A percentile compares a stretch with the other conserved stretches of the same genome.
These are phyloP conservation scores for Cyphomyrus discorhynchus DNA, from an alignment of 2,113 vertebrate genomes.

Conservation along the genomic window DNA sequence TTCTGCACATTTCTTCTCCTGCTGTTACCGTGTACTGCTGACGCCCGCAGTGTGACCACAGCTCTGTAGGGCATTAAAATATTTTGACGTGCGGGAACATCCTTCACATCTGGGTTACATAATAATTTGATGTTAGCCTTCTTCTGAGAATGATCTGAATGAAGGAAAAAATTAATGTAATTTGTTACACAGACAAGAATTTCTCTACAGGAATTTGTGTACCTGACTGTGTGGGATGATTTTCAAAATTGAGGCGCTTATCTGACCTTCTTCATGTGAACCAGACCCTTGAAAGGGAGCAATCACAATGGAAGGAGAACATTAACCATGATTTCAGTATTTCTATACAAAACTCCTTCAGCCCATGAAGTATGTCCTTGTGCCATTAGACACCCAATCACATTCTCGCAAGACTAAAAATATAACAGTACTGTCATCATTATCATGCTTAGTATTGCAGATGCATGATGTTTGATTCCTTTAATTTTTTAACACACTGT, in stretches of 20 bases:
- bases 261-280: neutral
- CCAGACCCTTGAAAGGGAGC: neutral
- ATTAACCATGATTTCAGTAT: constrained; percentile 18
- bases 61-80: constrained; percentile 20
- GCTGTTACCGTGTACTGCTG: neutral
- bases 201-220: neutral
- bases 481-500: neutral
- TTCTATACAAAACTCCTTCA: neutral
- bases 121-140: constrained; percentile 28
- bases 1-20: constrained; percentile 13
- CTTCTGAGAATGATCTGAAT: constrained; percentile 24
- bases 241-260: neutral
- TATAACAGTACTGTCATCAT: neutral
- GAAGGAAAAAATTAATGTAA: constrained; percentile 30
- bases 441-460: neutral
- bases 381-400: neutral
- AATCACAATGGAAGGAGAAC: neutral
- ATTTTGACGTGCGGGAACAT: constrained; percentile 24
- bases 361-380: neutral
- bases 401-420: neutral
- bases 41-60: constrained; percentile 9
- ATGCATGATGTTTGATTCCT: neutral
- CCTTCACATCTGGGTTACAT: constrained; percentile 39
- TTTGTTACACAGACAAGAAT: constrained; percentile 29
- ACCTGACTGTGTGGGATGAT: neutral